Evolutionary conservation across 2,113 vertebrate genomes (phyloP), one percentile per base, ranked within the genome.

Genomic region (Sceloporus tristichus): DNA sequence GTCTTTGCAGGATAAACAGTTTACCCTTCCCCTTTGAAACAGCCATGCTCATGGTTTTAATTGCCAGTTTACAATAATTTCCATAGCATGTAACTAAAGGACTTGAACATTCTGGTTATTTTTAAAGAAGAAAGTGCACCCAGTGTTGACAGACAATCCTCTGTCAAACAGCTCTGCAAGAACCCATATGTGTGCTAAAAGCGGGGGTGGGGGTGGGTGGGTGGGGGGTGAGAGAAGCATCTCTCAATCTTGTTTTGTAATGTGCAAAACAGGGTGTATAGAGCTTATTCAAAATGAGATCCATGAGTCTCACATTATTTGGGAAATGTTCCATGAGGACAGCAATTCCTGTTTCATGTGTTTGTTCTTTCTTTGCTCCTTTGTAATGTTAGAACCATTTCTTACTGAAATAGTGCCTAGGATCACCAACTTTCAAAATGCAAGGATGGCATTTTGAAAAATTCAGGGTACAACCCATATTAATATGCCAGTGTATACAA

Each of bases 1-100:
- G 91, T 88, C 82, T 90, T 93, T 90, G 85, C 88, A 88, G 88
- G 73, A 87, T 90, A 85, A 91, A 91, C 78, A 92, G 29, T 95
- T 95, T 91, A 91, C 74, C 85, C 81, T 75, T 42, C 79, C 94
- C 34, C 66, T 89, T 94, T 92, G 85, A 88, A 91, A 90, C 81
- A 79, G 68, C 59, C 48, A 65, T 66, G 53, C 75, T 81, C 71
- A 76, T 66, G 79, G 59, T 34, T 82, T 87, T 76, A 87, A 87
- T 66, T 87, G 71, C 56, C 38, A 82, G 86, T 82, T 87, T 87
- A 82, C 40, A 87, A 68, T 76, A 65, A 82, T 66, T 87, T 29
- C 1, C 78, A 89, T 84, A 87, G 78, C n/a, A 85, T 23, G 70
- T 86, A 79, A 84, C 13, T 86, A 23, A 62, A 7, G 54, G 42